Evolutionary conservation across 2,797 vertebrate genomes (phyloP).

Genomic region (Balearica regulorum): DNA sequence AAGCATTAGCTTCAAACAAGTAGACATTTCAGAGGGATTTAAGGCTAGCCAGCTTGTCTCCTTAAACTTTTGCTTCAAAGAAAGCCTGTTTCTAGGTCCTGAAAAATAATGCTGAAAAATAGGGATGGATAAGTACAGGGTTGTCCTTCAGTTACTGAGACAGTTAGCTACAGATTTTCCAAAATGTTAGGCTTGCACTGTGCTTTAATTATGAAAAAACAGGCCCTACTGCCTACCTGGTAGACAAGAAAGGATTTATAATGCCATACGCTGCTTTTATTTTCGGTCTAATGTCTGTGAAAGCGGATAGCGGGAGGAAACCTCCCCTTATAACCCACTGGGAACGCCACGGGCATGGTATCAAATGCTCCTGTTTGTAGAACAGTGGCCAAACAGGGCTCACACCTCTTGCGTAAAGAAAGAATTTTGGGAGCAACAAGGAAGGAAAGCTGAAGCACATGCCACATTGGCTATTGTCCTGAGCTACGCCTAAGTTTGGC

Average conservation of each 20-base stretch:
- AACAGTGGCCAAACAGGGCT: background rate
- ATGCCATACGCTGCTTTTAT: background rate
- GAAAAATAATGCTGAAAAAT: background rate
- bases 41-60: background rate
- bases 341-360: fast-evolving
- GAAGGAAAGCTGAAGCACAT: background rate
- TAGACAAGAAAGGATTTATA: background rate
- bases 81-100: background rate
- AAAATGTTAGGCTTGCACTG: background rate
- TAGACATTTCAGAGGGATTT: background rate
- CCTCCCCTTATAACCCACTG: background rate
- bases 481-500: background rate
- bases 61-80: background rate
- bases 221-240: background rate
- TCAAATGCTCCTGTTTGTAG: fast-evolving
- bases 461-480: background rate
- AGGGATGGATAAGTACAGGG: background rate
- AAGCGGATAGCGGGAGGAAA: background rate
- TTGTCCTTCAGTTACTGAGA: background rate
- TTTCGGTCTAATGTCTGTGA: background rate
- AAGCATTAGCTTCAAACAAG: background rate
- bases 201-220: background rate
- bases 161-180: background rate
- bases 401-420: background rate
- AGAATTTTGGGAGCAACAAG: background rate